phyloP scores from a whole-genome alignment of 2,113 vertebrate species.

The Rhynchopsitta pachyrhyncha region DNA sequence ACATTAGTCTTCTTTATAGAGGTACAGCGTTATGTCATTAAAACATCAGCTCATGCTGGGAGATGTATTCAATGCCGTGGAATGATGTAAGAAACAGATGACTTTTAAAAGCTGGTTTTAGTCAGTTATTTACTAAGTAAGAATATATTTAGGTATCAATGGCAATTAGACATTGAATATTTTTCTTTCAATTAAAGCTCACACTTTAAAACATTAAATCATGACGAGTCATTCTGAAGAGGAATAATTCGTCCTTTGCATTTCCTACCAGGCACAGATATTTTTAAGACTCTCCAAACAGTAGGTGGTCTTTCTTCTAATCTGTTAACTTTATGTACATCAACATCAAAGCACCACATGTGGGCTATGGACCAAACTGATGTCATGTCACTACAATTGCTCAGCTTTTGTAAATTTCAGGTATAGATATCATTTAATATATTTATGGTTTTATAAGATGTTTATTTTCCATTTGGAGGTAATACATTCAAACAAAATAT shows the following conservation, averaged over 20 bases:
- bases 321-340: neutral
- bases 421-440: neutral
- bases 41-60: neutral
- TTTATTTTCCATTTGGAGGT: neutral
- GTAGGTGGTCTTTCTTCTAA: neutral
- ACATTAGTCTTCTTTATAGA: slow-evolving; percentile 5
- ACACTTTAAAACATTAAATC: slow-evolving; percentile 39
- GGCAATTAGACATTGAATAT: slow-evolving; percentile 7
- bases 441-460: neutral
- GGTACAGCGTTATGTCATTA: neutral
- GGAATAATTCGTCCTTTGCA: slow-evolving; percentile 3
- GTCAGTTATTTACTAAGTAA: slow-evolving; percentile 11
- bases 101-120: neutral
- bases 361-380: neutral
- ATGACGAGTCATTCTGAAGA: slow-evolving; percentile 3
- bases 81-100: neutral
- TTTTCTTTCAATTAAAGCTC: slow-evolving; percentile 45
- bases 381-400: neutral
- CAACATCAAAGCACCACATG: neutral
- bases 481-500: neutral
- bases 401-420: neutral
- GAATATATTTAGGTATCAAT: slow-evolving; percentile 26
- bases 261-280: neutral
- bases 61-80: neutral
- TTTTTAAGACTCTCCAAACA: slow-evolving; percentile 40